Evolutionary conservation across 2,888 invertebrate genomes (phyloP).

Genomic region (Lasioglossum leucozonium): DNA sequence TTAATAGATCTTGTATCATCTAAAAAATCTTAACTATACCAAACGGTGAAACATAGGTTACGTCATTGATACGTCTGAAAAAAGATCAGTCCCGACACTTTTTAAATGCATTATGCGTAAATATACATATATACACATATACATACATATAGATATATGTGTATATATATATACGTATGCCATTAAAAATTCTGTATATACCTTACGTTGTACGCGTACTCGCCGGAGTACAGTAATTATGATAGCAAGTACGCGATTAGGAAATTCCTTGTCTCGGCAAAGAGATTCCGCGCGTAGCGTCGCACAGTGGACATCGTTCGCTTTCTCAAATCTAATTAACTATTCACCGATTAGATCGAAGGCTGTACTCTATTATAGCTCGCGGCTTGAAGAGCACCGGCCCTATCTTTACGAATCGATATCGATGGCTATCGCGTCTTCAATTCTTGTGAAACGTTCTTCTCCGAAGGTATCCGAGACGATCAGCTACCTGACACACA

Average conservation of each 20-base stretch:
- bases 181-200: slow-evolving; percentile 52
- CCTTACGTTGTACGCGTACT: slow-evolving; percentile 27
- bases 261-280: slow-evolving; percentile 41
- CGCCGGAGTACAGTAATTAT: slow-evolving; percentile 25
- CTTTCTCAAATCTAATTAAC: slow-evolving; percentile 34
- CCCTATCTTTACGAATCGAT: slow-evolving; percentile 39
- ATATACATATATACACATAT: slow-evolving; percentile 34
- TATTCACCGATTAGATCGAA: slow-evolving; percentile 48
- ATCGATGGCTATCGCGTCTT: slow-evolving; percentile 39
- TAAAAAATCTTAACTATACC: not conserved
- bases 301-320: slow-evolving; percentile 49
- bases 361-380: slow-evolving; percentile 34
- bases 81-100: not conserved
- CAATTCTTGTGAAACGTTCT: slow-evolving; percentile 49
- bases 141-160: slow-evolving; percentile 28
- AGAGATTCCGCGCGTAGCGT: slow-evolving; percentile 48
- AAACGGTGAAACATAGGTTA: not conserved
- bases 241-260: slow-evolving; percentile 50
- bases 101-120: not conserved
- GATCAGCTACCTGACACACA: slow-evolving; percentile 62
- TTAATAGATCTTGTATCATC: not conserved
- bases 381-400: slow-evolving; percentile 44
- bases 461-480: slow-evolving; percentile 47
- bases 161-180: slow-evolving; percentile 49
- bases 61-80: not conserved